These are phyloP conservation scores for Gerris lacustris DNA, from an alignment of 2,888 invertebrate genomes.

Conservation along the genomic window DNA sequence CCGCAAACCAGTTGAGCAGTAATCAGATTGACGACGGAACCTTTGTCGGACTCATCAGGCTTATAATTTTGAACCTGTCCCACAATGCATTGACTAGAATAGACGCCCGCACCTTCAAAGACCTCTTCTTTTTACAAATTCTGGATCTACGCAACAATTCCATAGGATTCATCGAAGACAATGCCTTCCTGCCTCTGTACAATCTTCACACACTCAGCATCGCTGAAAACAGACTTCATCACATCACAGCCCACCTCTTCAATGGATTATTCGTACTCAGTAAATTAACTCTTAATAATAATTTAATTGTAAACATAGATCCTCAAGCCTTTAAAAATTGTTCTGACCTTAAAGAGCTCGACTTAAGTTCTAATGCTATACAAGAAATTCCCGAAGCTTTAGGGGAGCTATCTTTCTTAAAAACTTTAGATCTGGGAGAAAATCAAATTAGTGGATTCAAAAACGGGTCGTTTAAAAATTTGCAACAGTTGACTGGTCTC, in stretches of 20 bases:
- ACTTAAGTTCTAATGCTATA: conserved; percentile 75
- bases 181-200: conserved; percentile 74
- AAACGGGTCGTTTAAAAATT: conserved; percentile 72
- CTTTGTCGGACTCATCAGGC: conserved; percentile 69
- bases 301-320: conserved; percentile 66
- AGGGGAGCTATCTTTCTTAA: conserved; percentile 66
- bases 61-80: conserved; percentile 72
- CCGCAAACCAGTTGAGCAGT: conserved; percentile 72
- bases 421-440: conserved; percentile 81
- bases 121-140: conserved; percentile 73
- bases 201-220: conserved; percentile 80
- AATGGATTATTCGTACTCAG: conserved; percentile 72
- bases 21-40: conserved; percentile 74
- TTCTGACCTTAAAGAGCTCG: conserved; percentile 74
- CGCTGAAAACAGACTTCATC: conserved; percentile 72
- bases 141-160: conserved; percentile 75
- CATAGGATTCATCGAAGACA: conserved; percentile 76
- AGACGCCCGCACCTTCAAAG: conserved; percentile 73
- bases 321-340: conserved; percentile 74
- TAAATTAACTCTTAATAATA: conserved; percentile 74
- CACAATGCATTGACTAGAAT: conserved; percentile 75
- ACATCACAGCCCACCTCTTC: conserved; percentile 66
- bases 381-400: conserved; percentile 69
- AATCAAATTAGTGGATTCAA: conserved; percentile 74
- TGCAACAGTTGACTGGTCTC: conserved; percentile 75